Base-by-base conservation (phyloP, 2,888 invertebrate species). In the Mayetiola destructor region DNA sequence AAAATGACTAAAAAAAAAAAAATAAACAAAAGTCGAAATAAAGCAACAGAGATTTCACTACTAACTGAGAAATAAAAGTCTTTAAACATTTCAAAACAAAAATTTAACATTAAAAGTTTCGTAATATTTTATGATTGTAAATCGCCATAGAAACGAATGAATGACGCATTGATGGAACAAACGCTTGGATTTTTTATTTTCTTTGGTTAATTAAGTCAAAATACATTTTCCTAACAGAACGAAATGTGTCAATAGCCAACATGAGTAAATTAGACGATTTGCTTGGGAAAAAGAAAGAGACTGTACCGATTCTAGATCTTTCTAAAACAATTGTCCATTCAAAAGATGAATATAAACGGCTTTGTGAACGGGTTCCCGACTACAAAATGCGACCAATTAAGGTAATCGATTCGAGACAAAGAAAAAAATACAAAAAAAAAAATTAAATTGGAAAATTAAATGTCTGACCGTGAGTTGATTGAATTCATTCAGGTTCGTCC, bases 361-460 rank as follows among this genome's bases (percentile, higher is more conserved):
- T 89, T 54, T 76, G 88, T 68, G 90, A 91, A 65, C 87, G 87
- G 73, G 86, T 91, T 12, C 90, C 91, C 0, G 92, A 93, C 69
- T 90, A 85, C 67, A 91, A 89, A 73, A 88, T 91, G 63, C 82
- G 88, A 62, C 82, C 88, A 1, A 90, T 91, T 67, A 90, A 88
- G 77, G 87, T 83, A 72, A 60, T 12, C 14, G 20, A 10, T 20
- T n/a, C 14, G 32, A 12, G 32, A 32, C 8, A 37, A 52, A 12
- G 27, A 12, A 56, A n/a, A 48, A n/a, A 16, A 16, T n/a, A 39
- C 16, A 39, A n/a, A 12, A 23, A 27, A 59, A 23, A 1, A 55
- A 2, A 52, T 37, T 56, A 21, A 48, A 37, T 27, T 1, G n/a
- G n/a, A n/a, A n/a, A n/a, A n/a, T n/a, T 3, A 39, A n/a, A n/a